Conservation (phyloP, 2,113 vertebrate species). For the Pygathrix nemaeus region DNA sequence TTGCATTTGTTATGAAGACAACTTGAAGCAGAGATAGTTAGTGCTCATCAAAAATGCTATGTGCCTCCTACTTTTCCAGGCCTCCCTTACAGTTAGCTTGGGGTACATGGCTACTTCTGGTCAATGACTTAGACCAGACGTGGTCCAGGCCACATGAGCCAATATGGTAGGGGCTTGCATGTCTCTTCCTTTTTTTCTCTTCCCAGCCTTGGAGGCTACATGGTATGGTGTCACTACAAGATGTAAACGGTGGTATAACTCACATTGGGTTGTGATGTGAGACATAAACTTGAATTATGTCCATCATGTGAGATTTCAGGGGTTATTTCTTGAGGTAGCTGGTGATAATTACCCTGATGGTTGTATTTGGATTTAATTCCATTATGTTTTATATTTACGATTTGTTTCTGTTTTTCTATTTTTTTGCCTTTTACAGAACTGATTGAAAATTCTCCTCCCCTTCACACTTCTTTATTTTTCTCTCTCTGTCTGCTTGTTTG, state of each 20-base stretch:
- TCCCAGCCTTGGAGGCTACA: not conserved
- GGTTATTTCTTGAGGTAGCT: not conserved
- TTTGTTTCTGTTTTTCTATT: not conserved
- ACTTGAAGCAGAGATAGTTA: not conserved
- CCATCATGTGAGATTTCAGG: not conserved
- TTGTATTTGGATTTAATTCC: not conserved
- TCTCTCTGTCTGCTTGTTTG: not conserved
- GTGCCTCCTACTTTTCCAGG: not conserved
- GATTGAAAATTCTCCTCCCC: not conserved
- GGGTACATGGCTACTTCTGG: not conserved
- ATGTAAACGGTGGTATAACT: not conserved
- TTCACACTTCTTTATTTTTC: not conserved
- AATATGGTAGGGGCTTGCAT: too few relatives aligned
- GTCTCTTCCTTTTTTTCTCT: not conserved
- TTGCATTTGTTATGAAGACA: not conserved
- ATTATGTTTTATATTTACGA: not conserved
- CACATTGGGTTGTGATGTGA: not conserved
- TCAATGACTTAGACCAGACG: not conserved
- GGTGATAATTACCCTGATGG: not conserved
- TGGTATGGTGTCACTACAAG: not conserved
- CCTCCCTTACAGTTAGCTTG: accelerated
- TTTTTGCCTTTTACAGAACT: not conserved
- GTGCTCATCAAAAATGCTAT: not conserved
- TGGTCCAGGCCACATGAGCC: not conserved
- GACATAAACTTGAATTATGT: not conserved